Base-by-base conservation (phyloP, 2,113 vertebrate genomes). In the Ellobius talpinus region DNA sequence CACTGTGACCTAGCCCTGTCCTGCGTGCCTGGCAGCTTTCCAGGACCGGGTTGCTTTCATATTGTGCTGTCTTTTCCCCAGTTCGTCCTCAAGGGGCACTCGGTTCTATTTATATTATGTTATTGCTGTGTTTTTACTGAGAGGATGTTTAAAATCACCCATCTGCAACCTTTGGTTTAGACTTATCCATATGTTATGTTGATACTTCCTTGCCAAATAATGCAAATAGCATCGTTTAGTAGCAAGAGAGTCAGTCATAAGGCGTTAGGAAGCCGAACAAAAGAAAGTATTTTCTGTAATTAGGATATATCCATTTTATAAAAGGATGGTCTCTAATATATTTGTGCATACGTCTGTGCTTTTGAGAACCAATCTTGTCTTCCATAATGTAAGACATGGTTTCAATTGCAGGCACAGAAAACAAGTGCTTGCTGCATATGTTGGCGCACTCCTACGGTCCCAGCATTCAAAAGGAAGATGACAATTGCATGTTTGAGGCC, bases 21-120 rank as follows among this genome's bases (percentile, higher is more conserved):
- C 78, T 87, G 3, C 4, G 19, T 8, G 79, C 47, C 91, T 90
- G 63, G 81, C 92, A 96, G 5, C 86, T 89, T 72, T 85, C 77
- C 74, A 68, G 65, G 42, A 16, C 72, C 11, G 7, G 17, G 58
- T 73, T 17, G 0, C 31, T 85, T 93, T 45, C 50, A 58, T 66
- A 52, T 96, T 26, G 3, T 0, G 2, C 93, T 97, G 97, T 76
- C 63, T 98, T 96, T 91, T 77, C 74, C 68, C 94, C 92, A 42
- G 29, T 95, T 94, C 42, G 66, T 91, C 81, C 90, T 89, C 55
- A 61, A 61, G 92, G 79, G 73, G 33, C 78, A 81, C 79, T 81
- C 4, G 6, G 63, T 63, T 74, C 65, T 90, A 5, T 87, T 89
- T 84, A 93, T 55, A 77, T 91, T n/a, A 26, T 87, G 24, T 55